These are phyloP conservation scores for Prunella himalayana DNA, from an alignment of 2,113 vertebrate species.

Conservation along the genomic window DNA sequence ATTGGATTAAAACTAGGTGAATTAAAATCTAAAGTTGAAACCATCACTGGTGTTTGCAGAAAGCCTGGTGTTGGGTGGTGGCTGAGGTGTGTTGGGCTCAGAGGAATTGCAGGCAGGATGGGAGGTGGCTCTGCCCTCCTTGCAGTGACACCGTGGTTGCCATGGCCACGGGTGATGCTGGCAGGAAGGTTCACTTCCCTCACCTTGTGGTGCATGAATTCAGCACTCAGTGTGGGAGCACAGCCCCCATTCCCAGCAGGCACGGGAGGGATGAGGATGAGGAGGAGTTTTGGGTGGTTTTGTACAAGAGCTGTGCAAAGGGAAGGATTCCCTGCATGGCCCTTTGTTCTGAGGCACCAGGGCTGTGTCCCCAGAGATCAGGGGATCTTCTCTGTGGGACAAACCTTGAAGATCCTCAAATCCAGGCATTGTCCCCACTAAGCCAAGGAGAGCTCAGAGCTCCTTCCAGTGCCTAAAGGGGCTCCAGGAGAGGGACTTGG, in stretches of 20 bases:
- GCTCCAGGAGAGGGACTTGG: background rate
- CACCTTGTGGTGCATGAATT: background rate
- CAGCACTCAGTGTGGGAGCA: background rate
- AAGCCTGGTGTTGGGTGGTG: background rate
- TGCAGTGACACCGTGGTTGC: background rate
- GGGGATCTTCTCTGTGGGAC: background rate
- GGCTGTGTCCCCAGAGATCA: background rate
- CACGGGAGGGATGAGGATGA: background rate
- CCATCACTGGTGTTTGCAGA: background rate
- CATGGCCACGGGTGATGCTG: background rate
- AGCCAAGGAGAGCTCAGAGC: background rate
- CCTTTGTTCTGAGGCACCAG: background rate
- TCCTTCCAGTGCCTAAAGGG: background rate
- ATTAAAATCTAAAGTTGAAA: background rate
- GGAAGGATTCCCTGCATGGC: background rate
- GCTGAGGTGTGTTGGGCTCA: background rate
- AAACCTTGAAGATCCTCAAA: background rate
- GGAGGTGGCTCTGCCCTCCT: background rate
- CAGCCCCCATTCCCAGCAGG: background rate
- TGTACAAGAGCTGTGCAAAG: background rate
- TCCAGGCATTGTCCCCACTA: background rate
- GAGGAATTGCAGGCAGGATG: background rate
- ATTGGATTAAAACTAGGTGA: background rate
- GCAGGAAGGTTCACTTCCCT: background rate
- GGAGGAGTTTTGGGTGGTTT: rapidly evolving